These are phyloP conservation scores for Melanerpes aurifrons DNA, from an alignment of 2,113 vertebrate species.

Conservation along the genomic window DNA sequence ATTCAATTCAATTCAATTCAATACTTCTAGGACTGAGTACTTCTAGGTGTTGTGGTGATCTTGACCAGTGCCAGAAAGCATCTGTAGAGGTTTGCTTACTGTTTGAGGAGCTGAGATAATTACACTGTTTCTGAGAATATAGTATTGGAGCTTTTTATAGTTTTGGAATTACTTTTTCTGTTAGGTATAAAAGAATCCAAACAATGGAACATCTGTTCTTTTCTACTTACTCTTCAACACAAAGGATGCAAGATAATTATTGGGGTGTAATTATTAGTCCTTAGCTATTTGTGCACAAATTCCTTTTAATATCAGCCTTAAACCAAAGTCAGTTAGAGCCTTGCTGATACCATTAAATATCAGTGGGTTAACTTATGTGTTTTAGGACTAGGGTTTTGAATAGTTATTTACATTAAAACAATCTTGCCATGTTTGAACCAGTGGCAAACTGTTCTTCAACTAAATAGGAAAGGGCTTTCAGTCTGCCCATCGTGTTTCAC, in stretches of 20 bases:
- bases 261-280: neutral
- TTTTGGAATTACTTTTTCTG: neutral
- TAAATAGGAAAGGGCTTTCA: neutral
- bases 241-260: neutral
- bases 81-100: neutral
- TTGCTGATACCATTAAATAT: neutral
- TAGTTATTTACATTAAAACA: neutral
- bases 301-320: neutral
- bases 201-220: neutral
- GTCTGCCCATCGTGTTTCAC: neutral
- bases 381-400: neutral
- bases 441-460: neutral
- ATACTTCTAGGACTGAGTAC: neutral
- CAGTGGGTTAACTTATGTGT: neutral
- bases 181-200: neutral
- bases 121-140: neutral
- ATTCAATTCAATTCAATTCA: too few species aligned
- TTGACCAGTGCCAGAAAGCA: neutral
- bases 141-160: neutral
- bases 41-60: neutral
- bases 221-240: neutral
- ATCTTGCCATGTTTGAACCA: neutral
- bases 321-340: neutral
- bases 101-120: neutral
- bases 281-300: neutral